Base-by-base conservation (phyloP, 1,140 invertebrate species). In the Arion vulgaris region DNA sequence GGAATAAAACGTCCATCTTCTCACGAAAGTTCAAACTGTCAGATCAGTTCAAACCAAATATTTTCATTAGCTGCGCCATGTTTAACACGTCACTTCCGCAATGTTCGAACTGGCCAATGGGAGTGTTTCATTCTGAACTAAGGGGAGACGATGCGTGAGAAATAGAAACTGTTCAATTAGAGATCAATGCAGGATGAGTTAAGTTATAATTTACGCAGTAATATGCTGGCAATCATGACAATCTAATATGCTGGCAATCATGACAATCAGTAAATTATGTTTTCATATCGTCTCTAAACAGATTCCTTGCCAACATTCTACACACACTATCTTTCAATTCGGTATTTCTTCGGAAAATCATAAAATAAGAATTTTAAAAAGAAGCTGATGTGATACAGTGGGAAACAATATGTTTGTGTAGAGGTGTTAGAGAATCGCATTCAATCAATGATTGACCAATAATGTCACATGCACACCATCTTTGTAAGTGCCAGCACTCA, bases 81-180 rank as follows among this genome's bases (percentile, higher is more conserved):
- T 66, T 66, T 66, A 66, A 66, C 32, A 32, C n/a, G 62, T 66
- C 62, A 66, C 28, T 32, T 66, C 57, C 62, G n/a, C 62, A 15
- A 32, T 66, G 17, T 23, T 32, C 62, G 28, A 66, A 66, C 19
- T 66, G 62, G 62, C 62, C 62, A 66, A 66, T 66, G 2, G 28
- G n/a, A 32, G 62, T 32, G n/a, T 17, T 28, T 23, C 62, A 23
- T 32, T 32, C 19, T 66, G 11, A 32, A 1, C n/a, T 28, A 7
- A 66, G 32, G 5, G n/a, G 62, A 66, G 51, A 57, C 26, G 7
- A 66, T 32, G 62, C 62, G 28, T 7, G n/a, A 32, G n/a, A 34
- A 66, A 28, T 28, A 32, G 62, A 66, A 66, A 66, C 1, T 17
- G 32, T 57, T 57, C 26, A 57, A 57, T 32, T 66, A 66, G n/a